Percentiles rank a stretch among this genome's conserved stretches.
phyloP scores from a whole-genome alignment of 2,113 vertebrate genomes.

The Craseonycteris thonglongyai region DNA sequence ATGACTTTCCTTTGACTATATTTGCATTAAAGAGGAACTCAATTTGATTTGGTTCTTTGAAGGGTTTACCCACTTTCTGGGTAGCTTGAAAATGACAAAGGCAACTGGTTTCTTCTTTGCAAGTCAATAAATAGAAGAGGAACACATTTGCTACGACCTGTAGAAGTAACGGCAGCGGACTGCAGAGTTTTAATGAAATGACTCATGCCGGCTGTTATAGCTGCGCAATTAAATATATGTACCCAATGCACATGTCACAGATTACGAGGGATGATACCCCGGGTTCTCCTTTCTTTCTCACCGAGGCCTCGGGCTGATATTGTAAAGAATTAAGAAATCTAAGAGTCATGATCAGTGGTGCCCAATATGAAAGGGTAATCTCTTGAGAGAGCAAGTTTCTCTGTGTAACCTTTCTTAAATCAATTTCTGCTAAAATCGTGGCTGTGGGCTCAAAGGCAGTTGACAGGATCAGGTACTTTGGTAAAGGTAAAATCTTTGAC shows the following conservation, averaged over 20 bases:
- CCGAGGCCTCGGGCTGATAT: neutral
- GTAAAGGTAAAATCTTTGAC: neutral
- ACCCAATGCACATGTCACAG: neutral
- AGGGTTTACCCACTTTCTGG: constrained; percentile 28
- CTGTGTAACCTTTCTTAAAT: neutral
- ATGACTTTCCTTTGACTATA: constrained; percentile 55
- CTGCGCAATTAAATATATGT: constrained; percentile 9
- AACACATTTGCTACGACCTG: constrained; percentile 25
- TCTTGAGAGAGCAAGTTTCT: neutral
- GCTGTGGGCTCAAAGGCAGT: neutral
- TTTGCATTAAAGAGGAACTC: constrained; percentile 62
- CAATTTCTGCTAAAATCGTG: neutral
- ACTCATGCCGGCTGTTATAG: constrained; percentile 6
- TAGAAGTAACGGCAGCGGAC: neutral
- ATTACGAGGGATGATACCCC: neutral
- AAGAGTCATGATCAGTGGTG: constrained; percentile 19
- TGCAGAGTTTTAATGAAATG: constrained; percentile 48
- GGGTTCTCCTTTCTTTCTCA: neutral
- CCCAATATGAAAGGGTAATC: constrained; percentile 53
- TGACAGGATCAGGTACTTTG: neutral
- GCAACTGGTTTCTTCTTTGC: neutral
- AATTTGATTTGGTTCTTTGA: constrained; percentile 27
- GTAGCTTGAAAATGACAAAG: constrained; percentile 32
- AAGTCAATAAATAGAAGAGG: constrained; percentile 5
- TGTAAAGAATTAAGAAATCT: constrained; percentile 34